Evolutionary conservation across 2,888 invertebrate species (phyloP), one percentile per base, ranked within the genome.

Genomic region (Hoplodrina ambigua): DNA sequence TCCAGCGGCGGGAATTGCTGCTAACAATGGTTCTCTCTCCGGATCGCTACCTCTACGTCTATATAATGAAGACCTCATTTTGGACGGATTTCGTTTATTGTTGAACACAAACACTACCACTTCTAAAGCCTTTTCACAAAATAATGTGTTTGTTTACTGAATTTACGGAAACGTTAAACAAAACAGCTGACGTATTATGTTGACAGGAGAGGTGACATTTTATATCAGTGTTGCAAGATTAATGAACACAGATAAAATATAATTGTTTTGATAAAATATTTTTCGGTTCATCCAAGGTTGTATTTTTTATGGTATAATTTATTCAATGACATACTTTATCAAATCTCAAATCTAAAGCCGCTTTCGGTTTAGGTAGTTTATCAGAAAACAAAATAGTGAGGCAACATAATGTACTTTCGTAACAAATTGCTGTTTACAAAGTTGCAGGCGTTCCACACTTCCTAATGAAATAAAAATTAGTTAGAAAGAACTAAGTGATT

Each of bases 21-120:
- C 84, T 64, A 95, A 73, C 59, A 95, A 87, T 0, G 94, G 94
- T 80, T 94, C 93, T 10, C 87, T 89, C 76, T 94, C 94, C 3
- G 88, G 75, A 64, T 89, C 87, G 69, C 87, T 90, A 56, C 86
- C 86, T 65, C 87, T 80, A 64, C 88, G 87, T 75, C 94, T 88
- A 68, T 83, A 93, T 50, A 93, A 67, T 46, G 89, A 88, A 68
- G 93, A 91, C 73, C 92, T 90, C 95, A 95, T 95, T 87, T 83
- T 92, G 82, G 73, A 85, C 73, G 80, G 80, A 80, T 65, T 76
- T 70, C 49, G 44, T 81, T 72, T 57, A 69, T 54, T 57, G 20
- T 44, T 30, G 58, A 33, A 52, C 57, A 61, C 20, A 33, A 49
- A 76, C 67, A 85, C 75, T 70, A 73, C 80, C 75, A 67, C 80